Evolutionary conservation across 2,888 invertebrate genomes (phyloP).

Genomic region (Harpalus rubripes): DNA sequence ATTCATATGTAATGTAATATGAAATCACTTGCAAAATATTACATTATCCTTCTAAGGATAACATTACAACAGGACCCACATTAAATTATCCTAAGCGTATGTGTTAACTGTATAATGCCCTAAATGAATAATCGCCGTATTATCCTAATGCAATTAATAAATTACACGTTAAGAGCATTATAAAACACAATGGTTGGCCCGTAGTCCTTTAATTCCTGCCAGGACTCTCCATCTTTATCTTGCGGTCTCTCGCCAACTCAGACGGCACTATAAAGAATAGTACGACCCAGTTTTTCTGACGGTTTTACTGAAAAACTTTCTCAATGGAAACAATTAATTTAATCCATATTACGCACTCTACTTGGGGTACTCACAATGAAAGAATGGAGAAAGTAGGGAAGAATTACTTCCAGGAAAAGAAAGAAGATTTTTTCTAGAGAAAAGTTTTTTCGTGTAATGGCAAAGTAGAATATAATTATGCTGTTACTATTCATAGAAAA

Average conservation of each 20-base stretch:
- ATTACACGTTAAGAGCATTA: conserved; percentile 46
- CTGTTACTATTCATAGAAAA: neutral
- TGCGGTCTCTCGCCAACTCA: conserved; percentile 36
- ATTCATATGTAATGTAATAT: neutral
- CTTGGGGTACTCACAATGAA: neutral
- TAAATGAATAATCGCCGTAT: conserved; percentile 35
- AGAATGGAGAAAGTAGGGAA: neutral
- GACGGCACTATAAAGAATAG: conserved; percentile 31
- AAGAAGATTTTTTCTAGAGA: neutral
- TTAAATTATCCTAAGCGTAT: neutral
- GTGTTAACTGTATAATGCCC: conserved; percentile 30
- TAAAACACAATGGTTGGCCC: conserved; percentile 40
- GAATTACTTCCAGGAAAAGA: neutral
- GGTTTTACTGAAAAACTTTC: conserved; percentile 32
- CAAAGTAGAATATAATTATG: neutral
- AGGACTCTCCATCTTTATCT: conserved; percentile 31
- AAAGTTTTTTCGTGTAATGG: neutral
- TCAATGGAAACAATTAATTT: conserved; percentile 41
- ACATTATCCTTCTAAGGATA: neutral
- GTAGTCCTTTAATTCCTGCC: conserved; percentile 22
- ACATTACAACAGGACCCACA: neutral
- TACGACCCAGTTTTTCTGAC: conserved; percentile 39
- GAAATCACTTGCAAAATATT: neutral
- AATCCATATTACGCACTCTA: conserved; percentile 18
- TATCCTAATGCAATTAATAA: conserved; percentile 37